Conservation (phyloP, 2,797 vertebrate species). For the Semotilus atromaculatus region DNA sequence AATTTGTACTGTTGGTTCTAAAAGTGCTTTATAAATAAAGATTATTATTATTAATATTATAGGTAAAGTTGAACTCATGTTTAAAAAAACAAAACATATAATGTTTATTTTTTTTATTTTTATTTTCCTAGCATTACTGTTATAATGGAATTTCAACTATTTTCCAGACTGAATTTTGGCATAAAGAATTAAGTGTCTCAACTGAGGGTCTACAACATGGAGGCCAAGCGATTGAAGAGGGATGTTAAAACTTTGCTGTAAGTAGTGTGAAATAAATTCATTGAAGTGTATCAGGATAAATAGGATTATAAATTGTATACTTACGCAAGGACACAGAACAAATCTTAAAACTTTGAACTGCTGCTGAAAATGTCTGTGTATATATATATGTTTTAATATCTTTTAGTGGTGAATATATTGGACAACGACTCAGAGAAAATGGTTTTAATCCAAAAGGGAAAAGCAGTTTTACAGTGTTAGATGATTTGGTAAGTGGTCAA, state of each 20-base stretch:
- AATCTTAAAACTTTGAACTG: neutral
- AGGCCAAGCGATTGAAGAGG: constrained; percentile 71
- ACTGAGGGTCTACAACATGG: constrained; percentile 66
- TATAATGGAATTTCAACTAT: neutral
- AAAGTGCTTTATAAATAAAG: too few species aligned
- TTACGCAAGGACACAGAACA: neutral
- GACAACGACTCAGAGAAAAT: constrained; percentile 84
- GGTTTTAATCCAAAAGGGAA: constrained; percentile 87
- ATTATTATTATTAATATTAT: too few species aligned
- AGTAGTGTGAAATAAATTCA: constrained; percentile 59
- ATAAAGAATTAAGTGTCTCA: constrained; percentile 32
- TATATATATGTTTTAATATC: neutral
- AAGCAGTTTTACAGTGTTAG: constrained; percentile 77
- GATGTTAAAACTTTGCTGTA: constrained; percentile 75
- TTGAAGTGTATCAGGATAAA: neutral
- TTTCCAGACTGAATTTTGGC: constrained; percentile 34
- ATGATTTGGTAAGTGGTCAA: constrained; percentile 82
- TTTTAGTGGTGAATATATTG: constrained; percentile 83
- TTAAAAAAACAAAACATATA: neutral
- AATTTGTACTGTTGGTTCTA: too few species aligned
- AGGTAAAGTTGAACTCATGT: neutral
- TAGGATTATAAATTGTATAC: neutral
- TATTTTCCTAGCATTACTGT: neutral
- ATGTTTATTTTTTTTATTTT: neutral
- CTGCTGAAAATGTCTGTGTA: neutral